Evolutionary conservation across 2,113 vertebrate genomes (phyloP).

Genomic region (Carassius carassius): DNA sequence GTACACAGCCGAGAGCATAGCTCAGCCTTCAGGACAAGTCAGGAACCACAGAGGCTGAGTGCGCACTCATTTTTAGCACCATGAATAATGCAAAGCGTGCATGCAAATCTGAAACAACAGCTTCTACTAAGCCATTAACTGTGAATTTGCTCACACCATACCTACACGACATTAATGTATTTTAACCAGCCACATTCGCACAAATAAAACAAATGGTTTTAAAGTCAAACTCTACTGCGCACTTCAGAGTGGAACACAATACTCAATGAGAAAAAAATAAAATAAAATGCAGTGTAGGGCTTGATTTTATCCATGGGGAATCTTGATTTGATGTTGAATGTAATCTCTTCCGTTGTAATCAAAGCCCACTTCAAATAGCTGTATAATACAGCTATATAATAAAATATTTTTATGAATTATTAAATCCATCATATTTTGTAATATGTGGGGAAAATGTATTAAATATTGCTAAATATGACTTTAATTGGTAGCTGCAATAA

Average conservation of each 20-base stretch:
- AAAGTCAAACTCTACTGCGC: not conserved
- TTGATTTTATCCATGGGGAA: too few relatives aligned
- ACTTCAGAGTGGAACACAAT: not conserved
- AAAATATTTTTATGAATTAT: too few relatives aligned
- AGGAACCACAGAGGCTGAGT: not conserved
- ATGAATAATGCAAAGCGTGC: conserved; percentile 43
- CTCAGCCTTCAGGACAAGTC: not conserved
- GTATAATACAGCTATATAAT: too few relatives aligned
- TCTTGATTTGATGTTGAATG: too few relatives aligned
- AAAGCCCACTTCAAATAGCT: not conserved
- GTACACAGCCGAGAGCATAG: not conserved
- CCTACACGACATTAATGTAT: not conserved
- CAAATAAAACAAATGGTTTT: too few relatives aligned
- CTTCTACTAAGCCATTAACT: not conserved
- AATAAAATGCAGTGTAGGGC: too few relatives aligned
- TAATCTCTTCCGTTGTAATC: not conserved
- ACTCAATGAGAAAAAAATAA: not conserved
- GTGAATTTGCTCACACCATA: not conserved
- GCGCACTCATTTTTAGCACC: not conserved
- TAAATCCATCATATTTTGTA: too few relatives aligned
- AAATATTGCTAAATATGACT: too few relatives aligned
- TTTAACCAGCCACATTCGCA: not conserved
- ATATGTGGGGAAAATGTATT: too few relatives aligned
- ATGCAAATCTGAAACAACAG: not conserved
- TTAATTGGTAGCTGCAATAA: too few relatives aligned